Base-by-base conservation (phyloP, 2,888 invertebrate species). In the Leptinotarsa tumamoca region DNA sequence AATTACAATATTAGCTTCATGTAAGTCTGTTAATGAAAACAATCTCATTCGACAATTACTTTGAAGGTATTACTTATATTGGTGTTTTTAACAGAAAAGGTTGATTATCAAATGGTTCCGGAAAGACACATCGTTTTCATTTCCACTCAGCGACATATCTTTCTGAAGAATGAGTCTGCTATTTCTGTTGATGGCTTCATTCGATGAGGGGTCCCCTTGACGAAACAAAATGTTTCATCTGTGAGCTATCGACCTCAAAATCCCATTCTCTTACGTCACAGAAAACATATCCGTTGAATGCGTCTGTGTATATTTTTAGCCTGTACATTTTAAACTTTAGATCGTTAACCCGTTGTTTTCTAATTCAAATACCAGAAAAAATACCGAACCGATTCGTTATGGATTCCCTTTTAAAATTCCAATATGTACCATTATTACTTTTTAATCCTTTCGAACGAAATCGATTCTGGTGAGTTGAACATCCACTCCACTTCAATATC, bases 291-390 rank as follows among this genome's bases (percentile, higher is more conserved):
- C 68, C 52, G 69, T 72, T 75, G 49, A 70, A 70, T 72, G 70
- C 33, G 75, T 76, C 75, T 76, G 56, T 50, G 72, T 76, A 52
- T 81, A 81, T 81, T 81, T 81, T 81, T 78, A 80, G 80, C 74
- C 68, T 78, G 77, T 77, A 76, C 81, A 78, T 80, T 80, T 52
- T 15, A 15, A 58, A 58, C 80, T 76, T 67, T 70, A 72, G 78
- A 79, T 81, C 81, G 81, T 81, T 81, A 78, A 81, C 81, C 81
- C 80, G 79, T 73, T 74, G 74, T 78, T 76, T 76, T 77, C 71
- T 52, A 68, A 67, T 68, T 33, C 71, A 21, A 43, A 61, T 67
- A 56, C 71, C 23, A 23, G 15, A 33, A 70, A 74, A 75, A 70
- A 63, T 67, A 18, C 18, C 58, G 67, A 61, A 73, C 68, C 21